Evolutionary conservation across 2,888 invertebrate genomes (phyloP).

Genomic region (Orthosia gothica): DNA sequence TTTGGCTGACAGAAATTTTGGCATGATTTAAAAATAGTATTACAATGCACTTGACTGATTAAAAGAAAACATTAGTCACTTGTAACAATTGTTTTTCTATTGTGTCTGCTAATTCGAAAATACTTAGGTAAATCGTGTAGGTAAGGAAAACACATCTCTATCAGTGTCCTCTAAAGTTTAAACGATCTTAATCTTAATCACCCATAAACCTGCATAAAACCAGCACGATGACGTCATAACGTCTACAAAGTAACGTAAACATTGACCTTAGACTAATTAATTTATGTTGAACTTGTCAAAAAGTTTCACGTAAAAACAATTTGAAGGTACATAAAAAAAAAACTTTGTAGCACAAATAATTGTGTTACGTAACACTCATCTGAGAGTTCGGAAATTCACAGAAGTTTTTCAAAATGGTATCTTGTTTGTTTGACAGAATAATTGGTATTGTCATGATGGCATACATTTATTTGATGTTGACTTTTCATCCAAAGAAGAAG

Average conservation of each 20-base stretch:
- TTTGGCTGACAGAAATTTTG: no score
- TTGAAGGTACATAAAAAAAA: not conserved
- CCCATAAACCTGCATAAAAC: not conserved
- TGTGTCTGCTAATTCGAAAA: no score
- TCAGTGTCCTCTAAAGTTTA: not conserved
- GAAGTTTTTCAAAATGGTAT: constrained; percentile 12
- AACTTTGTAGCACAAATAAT: not conserved
- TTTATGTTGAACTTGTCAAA: constrained; percentile 13
- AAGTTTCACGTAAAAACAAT: constrained; percentile 34
- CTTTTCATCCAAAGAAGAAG: not conserved
- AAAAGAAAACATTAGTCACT: no score
- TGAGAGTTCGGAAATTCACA: constrained; percentile 5
- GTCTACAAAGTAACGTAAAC: not conserved
- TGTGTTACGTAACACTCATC: constrained; percentile 32
- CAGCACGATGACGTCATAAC: constrained; percentile 11
- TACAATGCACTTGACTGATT: no score
- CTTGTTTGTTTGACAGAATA: constrained; percentile 28
- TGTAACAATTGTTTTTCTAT: no score
- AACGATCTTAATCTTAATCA: not conserved
- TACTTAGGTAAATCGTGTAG: no score
- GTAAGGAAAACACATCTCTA: not conserved
- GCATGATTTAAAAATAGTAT: no score
- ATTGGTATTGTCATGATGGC: constrained; percentile 3
- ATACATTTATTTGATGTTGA: constrained; percentile 13
- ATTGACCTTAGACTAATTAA: constrained; percentile 15